Conservation (phyloP, 2,888 invertebrate species). For the Drosophila mettleri region DNA sequence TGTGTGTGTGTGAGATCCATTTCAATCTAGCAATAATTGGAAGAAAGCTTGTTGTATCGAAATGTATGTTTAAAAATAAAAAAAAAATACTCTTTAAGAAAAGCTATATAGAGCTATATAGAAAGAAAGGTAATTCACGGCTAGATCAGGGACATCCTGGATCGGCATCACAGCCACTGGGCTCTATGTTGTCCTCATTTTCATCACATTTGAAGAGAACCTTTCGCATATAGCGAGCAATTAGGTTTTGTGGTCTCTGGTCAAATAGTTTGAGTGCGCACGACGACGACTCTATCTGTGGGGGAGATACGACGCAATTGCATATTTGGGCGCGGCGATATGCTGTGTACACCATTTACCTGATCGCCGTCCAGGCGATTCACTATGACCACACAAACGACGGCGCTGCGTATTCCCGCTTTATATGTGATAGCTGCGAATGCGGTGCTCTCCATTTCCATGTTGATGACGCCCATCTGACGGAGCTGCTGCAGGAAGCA, state of each 20-base stretch:
- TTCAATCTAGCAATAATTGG: background rate
- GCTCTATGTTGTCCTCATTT: background rate
- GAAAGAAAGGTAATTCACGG: background rate
- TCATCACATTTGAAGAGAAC: conserved; percentile 20
- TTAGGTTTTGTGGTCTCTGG: conserved; percentile 25
- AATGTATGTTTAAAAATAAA: background rate
- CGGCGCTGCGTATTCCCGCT: conserved; percentile 94
- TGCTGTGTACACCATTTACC: conserved; percentile 83
- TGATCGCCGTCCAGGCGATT: conserved; percentile 96
- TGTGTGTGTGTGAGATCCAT: too few relatives aligned
- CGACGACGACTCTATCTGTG: conserved; percentile 20
- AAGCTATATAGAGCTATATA: background rate
- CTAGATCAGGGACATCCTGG: background rate
- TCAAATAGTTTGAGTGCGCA: conserved; percentile 10
- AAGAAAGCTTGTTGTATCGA: background rate
- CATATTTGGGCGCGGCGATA: too few relatives aligned
- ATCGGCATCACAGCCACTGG: background rate
- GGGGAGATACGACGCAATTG: background rate
- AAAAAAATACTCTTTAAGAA: background rate
- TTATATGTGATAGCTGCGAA: conserved; percentile 96
- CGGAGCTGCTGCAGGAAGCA: conserved; percentile 90
- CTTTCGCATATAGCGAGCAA: conserved; percentile 46
- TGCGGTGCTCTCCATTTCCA: conserved; percentile 97
- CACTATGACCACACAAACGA: conserved; percentile 95
- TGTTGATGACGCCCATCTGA: conserved; percentile 92